Conservation (phyloP, 2,888 invertebrate genomes). For the Ennomos erosarius region DNA sequence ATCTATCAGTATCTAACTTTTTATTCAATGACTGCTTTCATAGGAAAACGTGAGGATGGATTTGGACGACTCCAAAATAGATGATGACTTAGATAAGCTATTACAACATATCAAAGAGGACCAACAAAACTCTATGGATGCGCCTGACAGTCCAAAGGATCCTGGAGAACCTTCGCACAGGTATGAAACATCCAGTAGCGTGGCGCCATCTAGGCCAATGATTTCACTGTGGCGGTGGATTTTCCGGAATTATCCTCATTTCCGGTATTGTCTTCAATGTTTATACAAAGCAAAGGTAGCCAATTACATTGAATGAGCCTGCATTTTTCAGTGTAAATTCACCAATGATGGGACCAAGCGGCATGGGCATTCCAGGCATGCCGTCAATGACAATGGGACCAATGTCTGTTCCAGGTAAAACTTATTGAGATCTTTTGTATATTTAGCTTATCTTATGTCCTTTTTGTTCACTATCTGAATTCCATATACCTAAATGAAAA, state of each 20-base stretch:
- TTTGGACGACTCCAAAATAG: conserved; percentile 95
- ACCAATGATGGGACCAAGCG: conserved; percentile 80
- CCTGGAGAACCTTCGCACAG: conserved; percentile 87
- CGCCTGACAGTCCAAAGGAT: conserved; percentile 95
- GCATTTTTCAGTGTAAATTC: conserved; percentile 69
- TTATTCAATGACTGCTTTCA: conserved; percentile 8
- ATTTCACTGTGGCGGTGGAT: too few relatives aligned
- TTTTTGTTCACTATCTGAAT: too few relatives aligned
- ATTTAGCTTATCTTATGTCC: too few relatives aligned
- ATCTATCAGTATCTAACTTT: too few relatives aligned
- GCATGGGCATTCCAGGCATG: conserved; percentile 77
- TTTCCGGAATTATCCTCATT: too few relatives aligned
- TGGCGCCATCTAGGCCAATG: too few relatives aligned
- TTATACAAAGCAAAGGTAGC: too few relatives aligned
- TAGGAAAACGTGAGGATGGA: conserved; percentile 90
- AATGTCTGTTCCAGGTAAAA: conserved; percentile 79
- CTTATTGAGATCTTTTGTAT: too few relatives aligned
- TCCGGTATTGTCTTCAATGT: too few relatives aligned
- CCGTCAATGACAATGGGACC: conserved; percentile 80
- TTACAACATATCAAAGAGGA: conserved; percentile 97
- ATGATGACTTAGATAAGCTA: conserved; percentile 96
- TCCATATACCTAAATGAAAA: too few relatives aligned
- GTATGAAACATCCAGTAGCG: conserved; percentile 42
- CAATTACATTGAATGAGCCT: background rate
- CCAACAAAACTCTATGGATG: conserved; percentile 95